Base-by-base conservation (phyloP, 2,113 vertebrate genomes). In the Poeciliopsis occidentalis region DNA sequence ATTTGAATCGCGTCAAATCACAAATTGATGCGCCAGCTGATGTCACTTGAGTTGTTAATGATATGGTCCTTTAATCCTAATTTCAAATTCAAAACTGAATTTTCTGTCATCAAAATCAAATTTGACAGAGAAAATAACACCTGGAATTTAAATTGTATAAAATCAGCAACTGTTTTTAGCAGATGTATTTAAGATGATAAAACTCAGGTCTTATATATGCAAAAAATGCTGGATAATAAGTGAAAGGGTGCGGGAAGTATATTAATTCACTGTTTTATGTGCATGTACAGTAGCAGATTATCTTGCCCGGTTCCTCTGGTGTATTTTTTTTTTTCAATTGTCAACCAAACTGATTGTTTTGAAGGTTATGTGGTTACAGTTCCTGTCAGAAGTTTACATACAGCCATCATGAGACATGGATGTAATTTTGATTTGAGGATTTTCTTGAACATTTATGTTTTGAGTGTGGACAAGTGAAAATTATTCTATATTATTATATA, bases 281-380 rank as follows among this genome's bases (percentile, higher is more conserved):
- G 92, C 91, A 91, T 92, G 89, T 86, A 83, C 51, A 88, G 86
- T 92, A 86, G 87, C 86, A 91, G 79, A 88, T 12, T 95, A 92
- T 92, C 93, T 95, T 92, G 95, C 95, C 94, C 92, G 94, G 87
- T 95, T 94, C 94, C 88, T 95, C 90, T 95, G 91, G 95, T 84
- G 78, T 87, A 93, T 88, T 88, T 3, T 34, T 34, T 32, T 73
- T 87, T 93, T 87, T 88, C 71, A 80, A 64, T 81, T 78, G 89
- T 88, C 82, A 44, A 64, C 81, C 78, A 91, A n/a, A 80, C 57
- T 30, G 54, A 84, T 75, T 73, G 64, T 86, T 94, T 89, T 94
- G 90, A 95, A 70, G 72, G 80, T 87, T 80, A 73, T 73, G 71
- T 76, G 60, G 51, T 57, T 57, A 57, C 51, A 57, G 51, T 57